phyloP scores from a whole-genome alignment of 2,113 vertebrate species.

The Macaca nemestrina region DNA sequence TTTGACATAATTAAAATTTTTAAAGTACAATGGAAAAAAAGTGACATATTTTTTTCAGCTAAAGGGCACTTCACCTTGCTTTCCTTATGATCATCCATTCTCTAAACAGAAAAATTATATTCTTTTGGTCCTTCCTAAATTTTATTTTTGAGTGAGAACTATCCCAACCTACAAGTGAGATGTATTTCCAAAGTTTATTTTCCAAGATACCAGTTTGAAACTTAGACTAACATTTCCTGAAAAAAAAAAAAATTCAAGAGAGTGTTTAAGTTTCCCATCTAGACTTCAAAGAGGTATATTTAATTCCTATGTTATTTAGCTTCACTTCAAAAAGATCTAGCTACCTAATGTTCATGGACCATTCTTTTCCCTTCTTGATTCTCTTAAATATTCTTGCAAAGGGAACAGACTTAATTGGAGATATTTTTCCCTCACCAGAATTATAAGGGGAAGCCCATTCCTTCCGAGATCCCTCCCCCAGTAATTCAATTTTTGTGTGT shows the following conservation, averaged over 20 bases:
- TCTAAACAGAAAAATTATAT: constrained; percentile 28
- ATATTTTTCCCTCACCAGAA: constrained; percentile 5
- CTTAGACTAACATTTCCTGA: constrained; percentile 44
- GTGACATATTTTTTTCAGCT: not conserved
- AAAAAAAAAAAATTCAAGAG: not conserved
- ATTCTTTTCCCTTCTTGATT: constrained; percentile 4
- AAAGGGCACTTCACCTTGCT: constrained; percentile 43
- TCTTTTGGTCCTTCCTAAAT: constrained; percentile 51
- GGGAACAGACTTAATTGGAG: not conserved
- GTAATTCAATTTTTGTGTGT: not conserved
- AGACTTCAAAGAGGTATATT: not conserved
- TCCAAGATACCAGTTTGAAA: constrained; percentile 44
- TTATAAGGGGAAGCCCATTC: not conserved
- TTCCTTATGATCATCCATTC: constrained; percentile 42
- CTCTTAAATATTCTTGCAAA: constrained; percentile 12
- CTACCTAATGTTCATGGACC: not conserved
- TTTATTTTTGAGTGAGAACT: constrained; percentile 36
- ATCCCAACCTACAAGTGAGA: constrained; percentile 32
- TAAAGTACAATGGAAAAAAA: constrained; percentile 68
- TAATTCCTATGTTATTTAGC: not conserved
- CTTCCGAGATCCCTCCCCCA: not conserved
- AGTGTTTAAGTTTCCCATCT: not conserved
- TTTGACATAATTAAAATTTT: constrained; percentile 63
- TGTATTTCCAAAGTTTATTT: constrained; percentile 36
- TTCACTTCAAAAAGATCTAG: not conserved